phyloP scores from a whole-genome alignment of 2,113 vertebrate species.

The Isurus oxyrinchus region DNA sequence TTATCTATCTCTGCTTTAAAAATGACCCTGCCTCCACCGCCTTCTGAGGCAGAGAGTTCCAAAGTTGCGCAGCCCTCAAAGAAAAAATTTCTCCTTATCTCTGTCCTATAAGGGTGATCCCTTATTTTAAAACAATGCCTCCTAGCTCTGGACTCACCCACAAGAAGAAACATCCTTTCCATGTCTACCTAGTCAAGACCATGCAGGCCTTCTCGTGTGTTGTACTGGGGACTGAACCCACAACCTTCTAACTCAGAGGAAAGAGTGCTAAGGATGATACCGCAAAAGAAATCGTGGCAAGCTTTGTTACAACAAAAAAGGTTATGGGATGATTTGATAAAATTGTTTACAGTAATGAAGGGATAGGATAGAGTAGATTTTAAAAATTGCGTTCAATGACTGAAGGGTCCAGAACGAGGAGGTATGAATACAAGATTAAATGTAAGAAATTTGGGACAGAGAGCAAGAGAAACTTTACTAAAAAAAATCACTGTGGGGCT shows the following conservation, averaged over 20 bases:
- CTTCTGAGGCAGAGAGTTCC: no score
- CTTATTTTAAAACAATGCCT: no score
- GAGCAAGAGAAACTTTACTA: neutral
- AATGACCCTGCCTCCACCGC: no score
- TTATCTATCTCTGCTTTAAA: no score
- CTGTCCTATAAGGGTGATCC: no score
- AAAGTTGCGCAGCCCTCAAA: no score
- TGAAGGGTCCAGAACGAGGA: neutral
- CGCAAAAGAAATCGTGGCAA: neutral
- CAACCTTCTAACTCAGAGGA: neutral
- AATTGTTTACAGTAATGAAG: neutral
- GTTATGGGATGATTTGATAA: neutral
- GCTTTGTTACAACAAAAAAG: neutral
- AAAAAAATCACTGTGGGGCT: neutral
- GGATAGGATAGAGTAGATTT: neutral
- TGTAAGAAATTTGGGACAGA: neutral
- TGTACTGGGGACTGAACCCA: neutral
- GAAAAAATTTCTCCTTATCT: no score
- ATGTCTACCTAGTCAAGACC: no score
- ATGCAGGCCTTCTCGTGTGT: no score
- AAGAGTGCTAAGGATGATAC: neutral
- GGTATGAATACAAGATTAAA: neutral
- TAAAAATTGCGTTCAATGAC: neutral
- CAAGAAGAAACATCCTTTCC: no score
- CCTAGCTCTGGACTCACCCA: no score